phyloP scores from a whole-genome alignment of 2,113 vertebrate species.

The Aptenodytes forsteri region DNA sequence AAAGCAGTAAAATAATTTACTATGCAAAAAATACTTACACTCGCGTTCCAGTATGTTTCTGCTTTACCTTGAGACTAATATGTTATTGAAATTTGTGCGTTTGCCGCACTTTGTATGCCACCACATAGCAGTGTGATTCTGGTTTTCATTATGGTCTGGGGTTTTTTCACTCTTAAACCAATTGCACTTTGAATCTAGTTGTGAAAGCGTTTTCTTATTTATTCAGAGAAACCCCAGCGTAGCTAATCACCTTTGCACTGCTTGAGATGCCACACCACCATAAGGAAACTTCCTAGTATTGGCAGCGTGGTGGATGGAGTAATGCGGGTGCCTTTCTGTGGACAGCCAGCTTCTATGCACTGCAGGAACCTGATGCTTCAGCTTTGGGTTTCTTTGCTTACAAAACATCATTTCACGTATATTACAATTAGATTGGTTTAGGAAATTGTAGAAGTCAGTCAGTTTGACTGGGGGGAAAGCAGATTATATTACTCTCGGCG shows the following conservation, averaged over 20 bases:
- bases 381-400: background rate
- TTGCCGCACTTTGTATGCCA: fast-evolving
- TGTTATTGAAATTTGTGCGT: fast-evolving
- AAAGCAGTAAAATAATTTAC: background rate
- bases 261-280: fast-evolving
- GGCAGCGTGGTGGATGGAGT: background rate
- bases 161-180: background rate
- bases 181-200: background rate
- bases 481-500: fast-evolving
- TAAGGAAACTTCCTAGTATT: background rate
- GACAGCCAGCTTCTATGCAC: background rate
- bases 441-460: background rate
- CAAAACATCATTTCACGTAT: background rate
- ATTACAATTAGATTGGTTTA: background rate
- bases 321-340: background rate
- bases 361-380: background rate
- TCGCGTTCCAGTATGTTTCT: background rate
- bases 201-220: background rate
- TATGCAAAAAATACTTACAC: background rate
- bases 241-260: background rate
- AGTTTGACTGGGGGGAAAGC: background rate
- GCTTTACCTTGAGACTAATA: background rate
- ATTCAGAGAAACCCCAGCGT: background rate
- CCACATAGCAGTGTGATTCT: background rate
- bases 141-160: background rate